phyloP scores from a whole-genome alignment of 2,888 invertebrate genomes.

The Timema podura region DNA sequence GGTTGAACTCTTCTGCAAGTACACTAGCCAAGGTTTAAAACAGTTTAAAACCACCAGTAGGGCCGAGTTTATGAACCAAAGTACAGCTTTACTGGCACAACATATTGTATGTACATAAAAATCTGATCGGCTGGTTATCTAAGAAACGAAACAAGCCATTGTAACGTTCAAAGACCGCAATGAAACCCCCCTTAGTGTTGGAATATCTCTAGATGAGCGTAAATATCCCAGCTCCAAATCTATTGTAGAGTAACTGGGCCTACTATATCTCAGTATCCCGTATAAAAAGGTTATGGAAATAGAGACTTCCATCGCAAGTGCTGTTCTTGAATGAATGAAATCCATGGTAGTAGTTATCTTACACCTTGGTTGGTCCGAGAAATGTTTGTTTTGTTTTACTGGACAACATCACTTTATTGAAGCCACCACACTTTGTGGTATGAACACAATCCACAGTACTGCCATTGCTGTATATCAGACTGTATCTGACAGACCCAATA shows the following conservation, averaged over 20 bases:
- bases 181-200: background rate
- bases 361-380: background rate
- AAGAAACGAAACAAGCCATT: background rate
- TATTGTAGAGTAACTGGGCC: background rate
- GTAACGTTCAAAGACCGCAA: background rate
- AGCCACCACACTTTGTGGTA: background rate
- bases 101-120: background rate
- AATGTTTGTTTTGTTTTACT: background rate
- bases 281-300: constrained; percentile 9
- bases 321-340: constrained; percentile 5
- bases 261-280: constrained; percentile 6
- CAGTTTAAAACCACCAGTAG: background rate
- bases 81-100: constrained; percentile 2
- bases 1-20: constrained; percentile 1
- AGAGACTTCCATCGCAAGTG: background rate
- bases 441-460: background rate
- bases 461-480: constrained; percentile 6
- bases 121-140: background rate
- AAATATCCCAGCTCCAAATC: background rate
- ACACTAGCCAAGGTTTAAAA: background rate
- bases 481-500: background rate
- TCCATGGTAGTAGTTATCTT: background rate
- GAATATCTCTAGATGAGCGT: background rate
- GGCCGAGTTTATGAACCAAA: background rate
- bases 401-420: constrained; percentile 9